These are phyloP conservation scores for Drosophila pseudotalamancana DNA, from an alignment of 2,888 invertebrate genomes.

Conservation along the genomic window DNA sequence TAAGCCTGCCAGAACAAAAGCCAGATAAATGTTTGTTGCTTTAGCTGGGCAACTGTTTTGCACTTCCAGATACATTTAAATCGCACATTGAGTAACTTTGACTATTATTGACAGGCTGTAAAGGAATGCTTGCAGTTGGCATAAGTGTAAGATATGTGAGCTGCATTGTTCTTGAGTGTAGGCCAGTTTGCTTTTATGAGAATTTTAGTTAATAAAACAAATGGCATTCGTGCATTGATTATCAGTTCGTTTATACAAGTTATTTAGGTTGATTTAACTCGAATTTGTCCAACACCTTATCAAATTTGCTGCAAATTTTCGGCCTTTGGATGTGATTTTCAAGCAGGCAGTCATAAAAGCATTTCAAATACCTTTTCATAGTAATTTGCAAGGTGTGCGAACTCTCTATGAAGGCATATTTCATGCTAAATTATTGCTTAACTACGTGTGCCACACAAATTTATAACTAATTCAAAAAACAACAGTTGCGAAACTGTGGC, in stretches of 20 bases:
- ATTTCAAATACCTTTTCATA: neutral
- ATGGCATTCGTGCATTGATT: too few relatives aligned
- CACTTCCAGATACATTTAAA: slow-evolving; percentile 1
- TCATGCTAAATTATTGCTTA: slow-evolving; percentile 66
- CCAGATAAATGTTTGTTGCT: slow-evolving; percentile 45
- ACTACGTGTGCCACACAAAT: slow-evolving; percentile 55
- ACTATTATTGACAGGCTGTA: slow-evolving; percentile 30
- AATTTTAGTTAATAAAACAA: neutral
- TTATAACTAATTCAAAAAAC: slow-evolving; percentile 65
- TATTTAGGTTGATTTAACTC: too few relatives aligned
- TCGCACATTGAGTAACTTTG: slow-evolving; percentile 16
- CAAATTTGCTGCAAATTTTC: too few relatives aligned
- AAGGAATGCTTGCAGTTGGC: neutral
- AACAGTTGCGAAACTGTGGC: slow-evolving; percentile 53
- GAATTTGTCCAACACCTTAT: too few relatives aligned
- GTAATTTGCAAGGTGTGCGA: slow-evolving; percentile 8
- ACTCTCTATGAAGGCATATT: slow-evolving; percentile 56
- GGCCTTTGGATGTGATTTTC: too few relatives aligned
- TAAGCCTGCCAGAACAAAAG: slow-evolving; percentile 45
- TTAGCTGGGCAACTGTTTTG: slow-evolving; percentile 31
- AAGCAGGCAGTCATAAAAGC: neutral
- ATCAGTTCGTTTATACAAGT: too few relatives aligned
- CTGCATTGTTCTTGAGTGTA: neutral
- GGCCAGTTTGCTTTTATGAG: neutral
- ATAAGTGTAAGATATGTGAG: neutral